Percentiles rank a stretch among this genome's conserved stretches.
Conservation (phyloP, 2,797 vertebrate species). For the Zalophus californianus region DNA sequence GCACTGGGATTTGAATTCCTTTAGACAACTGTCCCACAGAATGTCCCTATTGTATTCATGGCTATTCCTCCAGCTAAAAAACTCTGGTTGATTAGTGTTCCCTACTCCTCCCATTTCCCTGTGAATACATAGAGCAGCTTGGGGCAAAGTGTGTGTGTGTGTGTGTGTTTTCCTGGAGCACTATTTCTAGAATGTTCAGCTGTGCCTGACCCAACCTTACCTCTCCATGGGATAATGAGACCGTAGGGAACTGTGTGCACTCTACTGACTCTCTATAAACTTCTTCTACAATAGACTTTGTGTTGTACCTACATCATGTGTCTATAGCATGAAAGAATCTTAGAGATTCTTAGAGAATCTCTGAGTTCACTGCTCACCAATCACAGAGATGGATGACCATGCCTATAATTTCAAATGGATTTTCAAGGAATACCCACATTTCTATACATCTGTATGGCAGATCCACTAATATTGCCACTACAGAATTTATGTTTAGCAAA, state of each 20-base stretch:
- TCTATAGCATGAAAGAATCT: neutral
- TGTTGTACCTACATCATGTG: neutral
- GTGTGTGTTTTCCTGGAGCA: neutral
- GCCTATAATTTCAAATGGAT: neutral
- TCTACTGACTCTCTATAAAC: neutral
- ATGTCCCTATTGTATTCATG: neutral
- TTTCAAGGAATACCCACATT: neutral
- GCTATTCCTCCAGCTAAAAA: neutral
- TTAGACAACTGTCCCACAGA: neutral
- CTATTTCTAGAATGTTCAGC: neutral
- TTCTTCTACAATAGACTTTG: neutral
- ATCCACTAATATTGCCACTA: neutral
- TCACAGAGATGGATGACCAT: neutral
- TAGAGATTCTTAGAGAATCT: neutral
- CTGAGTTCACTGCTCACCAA: neutral
- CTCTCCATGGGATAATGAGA: neutral
- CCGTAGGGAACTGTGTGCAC: neutral
- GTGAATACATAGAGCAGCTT: neutral
- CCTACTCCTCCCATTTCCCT: neutral
- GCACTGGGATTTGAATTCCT: neutral
- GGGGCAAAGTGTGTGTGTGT: neutral
- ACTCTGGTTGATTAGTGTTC: neutral
- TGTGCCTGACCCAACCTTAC: neutral
- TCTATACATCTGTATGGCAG: neutral
- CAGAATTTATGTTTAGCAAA: conserved; percentile 15